These are phyloP conservation scores for Cantharis rustica DNA, from an alignment of 2,888 invertebrate genomes.

Conservation along the genomic window DNA sequence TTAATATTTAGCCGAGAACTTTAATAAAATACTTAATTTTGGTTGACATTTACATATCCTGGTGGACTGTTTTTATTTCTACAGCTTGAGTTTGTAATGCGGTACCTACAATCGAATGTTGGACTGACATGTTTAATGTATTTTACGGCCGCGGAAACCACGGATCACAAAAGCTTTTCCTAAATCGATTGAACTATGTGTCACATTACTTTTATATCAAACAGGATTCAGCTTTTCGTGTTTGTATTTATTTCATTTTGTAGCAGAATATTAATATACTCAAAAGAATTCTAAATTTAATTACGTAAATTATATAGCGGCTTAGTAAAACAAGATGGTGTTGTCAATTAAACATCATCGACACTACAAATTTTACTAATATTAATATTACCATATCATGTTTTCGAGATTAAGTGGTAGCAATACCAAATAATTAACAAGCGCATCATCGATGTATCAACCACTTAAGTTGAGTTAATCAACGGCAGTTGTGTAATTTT, in stretches of 20 bases:
- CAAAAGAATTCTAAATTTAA: neutral
- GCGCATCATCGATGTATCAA: slow-evolving; percentile 51
- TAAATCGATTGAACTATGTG: slow-evolving; percentile 29
- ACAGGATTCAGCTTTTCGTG: slow-evolving; percentile 16
- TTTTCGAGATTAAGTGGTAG: slow-evolving; percentile 52
- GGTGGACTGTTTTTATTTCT: slow-evolving; percentile 25
- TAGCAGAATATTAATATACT: neutral
- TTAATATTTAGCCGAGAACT: neutral
- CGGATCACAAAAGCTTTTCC: slow-evolving; percentile 29
- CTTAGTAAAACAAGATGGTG: neutral
- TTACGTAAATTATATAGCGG: neutral
- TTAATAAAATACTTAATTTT: slow-evolving; percentile 6
- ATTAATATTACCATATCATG: slow-evolving; percentile 49
- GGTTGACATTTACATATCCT: slow-evolving; percentile 19
- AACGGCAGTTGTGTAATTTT: slow-evolving; percentile 41
- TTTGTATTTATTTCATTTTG: neutral
- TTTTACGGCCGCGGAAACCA: slow-evolving; percentile 29
- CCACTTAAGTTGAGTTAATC: slow-evolving; percentile 45
- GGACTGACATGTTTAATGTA: slow-evolving; percentile 31
- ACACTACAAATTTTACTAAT: neutral
- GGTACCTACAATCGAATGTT: slow-evolving; percentile 26
- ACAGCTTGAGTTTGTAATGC: slow-evolving; percentile 28
- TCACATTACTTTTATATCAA: slow-evolving; percentile 24
- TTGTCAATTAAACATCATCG: neutral
- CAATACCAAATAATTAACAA: slow-evolving; percentile 50